Base-by-base conservation (phyloP, 1,140 invertebrate genomes). In the Carcinoscorpius rotundicauda region DNA sequence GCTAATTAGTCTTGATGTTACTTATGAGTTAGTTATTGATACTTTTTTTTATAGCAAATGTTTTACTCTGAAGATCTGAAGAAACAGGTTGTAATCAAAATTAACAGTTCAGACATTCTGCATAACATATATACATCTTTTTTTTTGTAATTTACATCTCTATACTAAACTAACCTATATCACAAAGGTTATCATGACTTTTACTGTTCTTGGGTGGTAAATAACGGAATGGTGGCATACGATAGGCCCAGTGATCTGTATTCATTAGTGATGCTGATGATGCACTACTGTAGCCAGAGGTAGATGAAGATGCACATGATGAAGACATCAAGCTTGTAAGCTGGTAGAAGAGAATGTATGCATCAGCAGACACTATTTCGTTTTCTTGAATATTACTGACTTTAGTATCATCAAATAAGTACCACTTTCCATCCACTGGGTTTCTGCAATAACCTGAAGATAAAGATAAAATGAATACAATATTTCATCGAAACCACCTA, bases 301-400 rank as follows among this genome's bases (percentile, higher is more conserved):
- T 64, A 4, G 69, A 67, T 49, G 70, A 72, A 11, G 71, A 72
- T 49, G 66, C 57, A 67, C 69, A 74, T 57, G 66, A 69, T 52
- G 66, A 66, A 11, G 59, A 52, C 10, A 10, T 61, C 49, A 73
- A 57, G n/a, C 29, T 66, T 56, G 70, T 82, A 58, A 85, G 80
- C 75, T 91, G 91, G 77, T 98, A 98, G 75, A 98, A 98, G 1
- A 98, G 77, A 78, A 98, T 90, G 72, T 98, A 98, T 1, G 93
- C 93, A 67, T 93, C 84, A 72, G 88, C 86, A 66, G 92, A 90
- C 8, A 92, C 85, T 5, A 97, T 79, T 73, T 91, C 82, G 69
- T 79, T 78, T 64, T 86, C 83, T 68, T 85, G 81, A 0, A 97
- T 84, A 56, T 84, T 82, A 11, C 85, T 85, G 0, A 97, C 93